Conservation (phyloP, 1,140 invertebrate genomes). For the Heliconius nattereri region DNA sequence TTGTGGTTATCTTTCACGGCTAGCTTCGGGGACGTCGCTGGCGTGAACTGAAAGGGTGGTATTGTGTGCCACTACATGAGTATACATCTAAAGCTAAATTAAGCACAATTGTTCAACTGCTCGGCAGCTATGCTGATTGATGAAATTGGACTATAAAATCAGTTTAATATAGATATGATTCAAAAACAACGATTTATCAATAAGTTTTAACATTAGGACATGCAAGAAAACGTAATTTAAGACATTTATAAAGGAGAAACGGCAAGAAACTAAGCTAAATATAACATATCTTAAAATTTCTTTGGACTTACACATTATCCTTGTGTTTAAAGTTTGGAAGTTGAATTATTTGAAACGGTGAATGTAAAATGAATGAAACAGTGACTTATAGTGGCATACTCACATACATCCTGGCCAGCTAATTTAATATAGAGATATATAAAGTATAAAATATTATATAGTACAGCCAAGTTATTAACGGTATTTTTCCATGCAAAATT, state of each 20-base stretch:
- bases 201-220: neutral
- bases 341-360: conserved; percentile 22
- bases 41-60: conserved; percentile 66
- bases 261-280: neutral
- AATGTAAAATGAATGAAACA: conserved; percentile 36
- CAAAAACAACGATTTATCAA: neutral
- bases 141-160: conserved; percentile 19
- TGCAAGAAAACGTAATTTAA: neutral
- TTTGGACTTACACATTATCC: conserved; percentile 19
- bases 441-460: conserved; percentile 41
- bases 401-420: conserved; percentile 52
- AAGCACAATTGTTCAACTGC: conserved; percentile 19
- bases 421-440: conserved; percentile 42
- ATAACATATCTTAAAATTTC: neutral
- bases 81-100: conserved; percentile 36
- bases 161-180: neutral
- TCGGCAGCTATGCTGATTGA: conserved; percentile 12
- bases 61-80: conserved; percentile 60
- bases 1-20: conserved; percentile 86
- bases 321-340: conserved; percentile 15
- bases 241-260: neutral
- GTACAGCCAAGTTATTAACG: conserved; percentile 31
- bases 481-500: conserved; percentile 57
- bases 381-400: conserved; percentile 38
- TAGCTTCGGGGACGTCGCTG: conserved; percentile 64